Evolutionary conservation across 2,888 invertebrate species (phyloP).

Genomic region (Nemotelus nigrinus): DNA sequence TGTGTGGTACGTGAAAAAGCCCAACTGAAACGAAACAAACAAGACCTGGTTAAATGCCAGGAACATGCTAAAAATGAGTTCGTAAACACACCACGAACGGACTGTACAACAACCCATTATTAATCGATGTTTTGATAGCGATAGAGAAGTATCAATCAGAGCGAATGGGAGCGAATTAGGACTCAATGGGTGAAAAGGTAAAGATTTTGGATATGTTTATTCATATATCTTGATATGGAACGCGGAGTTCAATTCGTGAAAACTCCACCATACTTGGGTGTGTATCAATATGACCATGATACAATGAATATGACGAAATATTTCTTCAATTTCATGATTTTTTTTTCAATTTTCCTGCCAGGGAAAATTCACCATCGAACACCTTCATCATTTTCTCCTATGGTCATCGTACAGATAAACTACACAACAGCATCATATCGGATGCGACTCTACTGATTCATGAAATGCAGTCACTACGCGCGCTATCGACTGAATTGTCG

Average conservation of each 20-base stretch:
- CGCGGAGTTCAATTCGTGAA: too few relatives aligned
- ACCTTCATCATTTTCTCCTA: background rate
- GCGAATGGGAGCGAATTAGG: too few relatives aligned
- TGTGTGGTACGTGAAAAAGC: conserved; percentile 91
- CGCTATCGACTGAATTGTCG: conserved; percentile 25
- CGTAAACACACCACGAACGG: background rate
- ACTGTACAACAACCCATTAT: background rate
- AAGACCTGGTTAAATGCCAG: background rate
- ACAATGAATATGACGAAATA: too few relatives aligned
- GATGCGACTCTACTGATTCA: conserved; percentile 33
- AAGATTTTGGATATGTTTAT: too few relatives aligned
- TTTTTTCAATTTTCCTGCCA: background rate
- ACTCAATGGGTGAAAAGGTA: too few relatives aligned
- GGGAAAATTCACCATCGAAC: background rate
- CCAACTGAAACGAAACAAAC: conserved; percentile 74
- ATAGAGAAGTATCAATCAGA: background rate
- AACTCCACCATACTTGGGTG: too few relatives aligned
- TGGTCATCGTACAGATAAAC: too few relatives aligned
- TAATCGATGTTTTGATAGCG: background rate
- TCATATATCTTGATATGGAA: too few relatives aligned
- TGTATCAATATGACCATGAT: too few relatives aligned
- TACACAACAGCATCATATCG: conserved; percentile 17
- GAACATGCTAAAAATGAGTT: background rate
- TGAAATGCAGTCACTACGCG: conserved; percentile 19
- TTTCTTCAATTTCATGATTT: background rate